Conservation (phyloP, 2,888 invertebrate species). For the Macropis europaea region DNA sequence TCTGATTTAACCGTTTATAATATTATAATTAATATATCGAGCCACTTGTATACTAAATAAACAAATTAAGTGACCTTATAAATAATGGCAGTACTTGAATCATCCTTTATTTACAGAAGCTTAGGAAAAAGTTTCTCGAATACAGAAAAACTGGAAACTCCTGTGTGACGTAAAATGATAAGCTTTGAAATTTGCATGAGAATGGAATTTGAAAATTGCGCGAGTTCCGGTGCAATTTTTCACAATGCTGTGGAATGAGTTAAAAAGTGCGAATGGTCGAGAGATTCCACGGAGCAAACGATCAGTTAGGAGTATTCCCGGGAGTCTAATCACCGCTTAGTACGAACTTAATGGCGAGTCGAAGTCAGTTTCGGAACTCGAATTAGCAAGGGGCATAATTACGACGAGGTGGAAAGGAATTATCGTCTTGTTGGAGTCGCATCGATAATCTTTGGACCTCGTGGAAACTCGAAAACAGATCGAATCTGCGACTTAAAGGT, state of each 20-base stretch:
- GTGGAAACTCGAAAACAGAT: neutral
- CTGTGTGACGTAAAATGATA: too few relatives aligned
- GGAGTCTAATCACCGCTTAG: constrained; percentile 37
- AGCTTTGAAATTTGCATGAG: neutral
- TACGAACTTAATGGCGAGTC: constrained; percentile 27
- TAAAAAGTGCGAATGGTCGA: neutral
- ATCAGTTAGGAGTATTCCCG: constrained; percentile 26
- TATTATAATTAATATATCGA: too few relatives aligned
- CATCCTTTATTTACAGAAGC: too few relatives aligned
- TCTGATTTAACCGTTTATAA: too few relatives aligned
- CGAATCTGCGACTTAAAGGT: constrained; percentile 3
- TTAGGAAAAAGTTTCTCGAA: too few relatives aligned
- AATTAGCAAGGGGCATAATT: constrained; percentile 44
- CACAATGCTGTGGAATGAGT: neutral
- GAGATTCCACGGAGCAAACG: constrained; percentile 9
- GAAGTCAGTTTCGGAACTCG: constrained; percentile 16
- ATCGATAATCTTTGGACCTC: neutral
- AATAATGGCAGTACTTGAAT: too few relatives aligned
- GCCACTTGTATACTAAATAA: too few relatives aligned
- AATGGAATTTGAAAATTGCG: neutral
- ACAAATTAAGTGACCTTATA: too few relatives aligned
- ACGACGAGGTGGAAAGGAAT: constrained; percentile 31
- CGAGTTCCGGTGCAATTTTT: neutral
- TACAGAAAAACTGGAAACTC: too few relatives aligned
- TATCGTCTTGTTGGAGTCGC: constrained; percentile 27